Evolutionary conservation across 2,888 invertebrate genomes (phyloP), one percentile per base, ranked within the genome.

Genomic region (Leistus spinibarbis): DNA sequence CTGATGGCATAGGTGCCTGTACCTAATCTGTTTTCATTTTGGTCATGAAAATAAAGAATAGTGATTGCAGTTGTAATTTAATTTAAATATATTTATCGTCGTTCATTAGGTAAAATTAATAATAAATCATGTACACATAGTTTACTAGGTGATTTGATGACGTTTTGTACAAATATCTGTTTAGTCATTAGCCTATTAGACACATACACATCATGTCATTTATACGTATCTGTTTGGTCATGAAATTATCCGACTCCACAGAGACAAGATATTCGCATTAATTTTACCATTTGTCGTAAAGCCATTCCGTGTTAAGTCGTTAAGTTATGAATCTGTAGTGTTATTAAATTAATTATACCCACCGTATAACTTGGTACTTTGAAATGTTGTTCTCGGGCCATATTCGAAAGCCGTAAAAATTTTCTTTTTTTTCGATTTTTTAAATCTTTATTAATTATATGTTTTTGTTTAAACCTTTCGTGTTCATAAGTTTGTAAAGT

Each of bases 331-430:
- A 71, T 71, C 71, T 54, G 54, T 62, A 24, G 71, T 53, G 71
- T 71, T 71, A 71, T 71, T 71, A 71, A 71, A 71, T 71, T 71
- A 71, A 71, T 71, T 71, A 71, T 64, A 69, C 69, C 69, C 69
- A 40, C 60, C 20, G 40, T 69, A 69, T 40, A 40, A 40, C 40
- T 40, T 40, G 40, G 40, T 40, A 40, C 40, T 40, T 40, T 7
- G 40, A 40, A 40, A 40, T 40, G 40, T 13, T 40, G 40, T 40
- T 40, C 40, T 40, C 40, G 5, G 40, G 1, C 13, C 40, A 40
- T 40, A 40, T 40, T 40, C 7, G 40, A 40, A 40, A 40, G 40
- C 13, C 40, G 13, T 40, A 10, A 40, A 40, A 40, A 10, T 10
- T 10, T 10, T 10, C 13, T 13, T 40, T 40, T 40, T 40, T 40